Conservation (phyloP, 2,797 vertebrate species). For the Mormyrops attenuatus region DNA sequence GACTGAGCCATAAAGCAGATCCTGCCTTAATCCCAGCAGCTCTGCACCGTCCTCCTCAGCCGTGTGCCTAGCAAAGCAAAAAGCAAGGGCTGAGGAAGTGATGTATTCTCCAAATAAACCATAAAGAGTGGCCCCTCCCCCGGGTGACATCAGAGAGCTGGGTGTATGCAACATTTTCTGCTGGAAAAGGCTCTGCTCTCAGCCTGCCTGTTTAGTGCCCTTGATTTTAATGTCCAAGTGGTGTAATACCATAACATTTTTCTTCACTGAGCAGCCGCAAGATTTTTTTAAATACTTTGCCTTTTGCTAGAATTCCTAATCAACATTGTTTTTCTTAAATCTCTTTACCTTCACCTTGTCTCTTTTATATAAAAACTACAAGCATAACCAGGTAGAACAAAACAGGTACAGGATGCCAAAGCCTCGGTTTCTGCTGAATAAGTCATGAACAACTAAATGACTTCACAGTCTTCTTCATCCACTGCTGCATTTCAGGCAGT, state of each 20-base stretch:
- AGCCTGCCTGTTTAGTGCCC: not conserved
- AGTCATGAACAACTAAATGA: not conserved
- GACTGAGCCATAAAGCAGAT: slow-evolving; percentile 5
- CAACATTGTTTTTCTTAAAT: not conserved
- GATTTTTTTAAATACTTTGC: not conserved
- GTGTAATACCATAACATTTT: not conserved
- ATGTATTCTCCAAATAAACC: slow-evolving; percentile 18
- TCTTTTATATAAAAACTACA: not conserved
- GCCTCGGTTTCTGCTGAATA: not conserved
- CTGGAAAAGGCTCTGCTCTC: not conserved
- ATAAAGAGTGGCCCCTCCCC: slow-evolving; percentile 16
- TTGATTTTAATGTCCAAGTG: not conserved
- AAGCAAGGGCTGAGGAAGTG: slow-evolving; percentile 10
- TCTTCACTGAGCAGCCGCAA: no score
- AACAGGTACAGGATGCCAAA: not conserved
- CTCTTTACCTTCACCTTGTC: not conserved
- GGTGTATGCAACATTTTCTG: not conserved
- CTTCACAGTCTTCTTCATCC: not conserved
- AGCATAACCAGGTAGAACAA: not conserved
- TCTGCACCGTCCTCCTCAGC: not conserved
- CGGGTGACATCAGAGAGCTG: slow-evolving; percentile 3
- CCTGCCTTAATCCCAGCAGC: not conserved
- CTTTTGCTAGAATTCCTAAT: not conserved
- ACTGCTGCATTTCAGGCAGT: not conserved
- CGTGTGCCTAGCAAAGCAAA: not conserved